Conservation (phyloP, 2,113 vertebrate genomes). For the Apistogramma diplotaenia region DNA sequence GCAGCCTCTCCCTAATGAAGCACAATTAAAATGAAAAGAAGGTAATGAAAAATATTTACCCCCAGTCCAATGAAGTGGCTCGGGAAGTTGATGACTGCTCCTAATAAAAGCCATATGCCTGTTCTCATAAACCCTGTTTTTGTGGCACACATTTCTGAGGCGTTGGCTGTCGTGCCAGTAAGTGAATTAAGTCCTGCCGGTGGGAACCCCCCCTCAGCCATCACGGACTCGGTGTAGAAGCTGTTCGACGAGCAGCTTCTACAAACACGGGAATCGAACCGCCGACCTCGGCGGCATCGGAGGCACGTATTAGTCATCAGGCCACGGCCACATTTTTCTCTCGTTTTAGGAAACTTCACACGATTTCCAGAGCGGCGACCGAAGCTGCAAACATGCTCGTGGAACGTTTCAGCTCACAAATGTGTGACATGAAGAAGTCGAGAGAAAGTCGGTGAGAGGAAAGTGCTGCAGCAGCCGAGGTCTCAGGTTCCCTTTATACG, state of each 20-base stretch:
- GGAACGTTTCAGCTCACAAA: neutral
- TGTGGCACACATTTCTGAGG: conserved; percentile 48
- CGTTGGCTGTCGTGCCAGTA: conserved; percentile 30
- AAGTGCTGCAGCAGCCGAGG: neutral
- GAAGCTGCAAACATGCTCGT: conserved; percentile 24
- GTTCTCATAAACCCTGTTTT: conserved; percentile 64
- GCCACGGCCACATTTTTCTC: conserved; percentile 5
- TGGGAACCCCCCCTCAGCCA: no score
- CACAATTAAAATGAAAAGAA: conserved; percentile 64
- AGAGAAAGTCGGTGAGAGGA: neutral
- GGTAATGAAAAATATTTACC: conserved; percentile 73
- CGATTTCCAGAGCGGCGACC: neutral
- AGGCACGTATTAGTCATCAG: conserved; percentile 27
- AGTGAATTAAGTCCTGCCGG: conserved; percentile 46
- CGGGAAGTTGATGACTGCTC: conserved; percentile 59
- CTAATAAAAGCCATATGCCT: conserved; percentile 72
- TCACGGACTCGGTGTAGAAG: neutral
- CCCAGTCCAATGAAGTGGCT: conserved; percentile 62
- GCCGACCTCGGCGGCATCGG: conserved; percentile 16
- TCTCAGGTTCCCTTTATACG: neutral
- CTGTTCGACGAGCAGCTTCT: neutral
- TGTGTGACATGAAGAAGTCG: neutral
- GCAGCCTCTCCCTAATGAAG: conserved; percentile 67
- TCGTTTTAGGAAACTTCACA: conserved; percentile 1
- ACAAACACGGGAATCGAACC: neutral